Evolutionary conservation across 2,113 vertebrate genomes (phyloP).

Genomic region (Cinclus mexicanus): DNA sequence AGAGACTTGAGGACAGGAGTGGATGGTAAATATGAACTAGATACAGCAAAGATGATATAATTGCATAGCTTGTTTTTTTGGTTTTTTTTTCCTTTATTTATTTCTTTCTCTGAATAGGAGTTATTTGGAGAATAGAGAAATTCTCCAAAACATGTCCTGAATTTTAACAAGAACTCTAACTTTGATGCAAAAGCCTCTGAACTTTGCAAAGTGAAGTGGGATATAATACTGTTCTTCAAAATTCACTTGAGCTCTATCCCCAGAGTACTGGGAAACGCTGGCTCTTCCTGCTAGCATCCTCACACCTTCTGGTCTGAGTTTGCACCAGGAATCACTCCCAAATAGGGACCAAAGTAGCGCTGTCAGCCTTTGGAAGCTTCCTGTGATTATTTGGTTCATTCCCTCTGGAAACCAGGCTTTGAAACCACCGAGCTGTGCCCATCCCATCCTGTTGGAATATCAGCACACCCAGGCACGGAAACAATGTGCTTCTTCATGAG

Average conservation of each 20-base stretch:
- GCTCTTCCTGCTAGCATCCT: background rate
- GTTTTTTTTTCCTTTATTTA: accelerated
- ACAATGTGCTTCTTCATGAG: constrained; percentile 48
- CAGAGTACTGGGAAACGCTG: background rate
- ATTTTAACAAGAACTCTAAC: background rate
- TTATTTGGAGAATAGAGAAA: background rate
- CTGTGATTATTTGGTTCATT: background rate
- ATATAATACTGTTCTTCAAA: background rate
- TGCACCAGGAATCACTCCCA: background rate
- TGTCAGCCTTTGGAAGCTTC: background rate
- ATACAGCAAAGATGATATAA: background rate
- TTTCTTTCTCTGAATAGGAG: background rate
- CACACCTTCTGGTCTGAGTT: background rate
- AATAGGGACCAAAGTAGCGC: background rate
- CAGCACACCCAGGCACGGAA: constrained; percentile 15
- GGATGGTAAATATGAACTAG: background rate
- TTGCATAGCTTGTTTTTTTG: background rate
- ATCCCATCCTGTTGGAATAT: background rate
- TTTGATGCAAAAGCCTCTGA: background rate
- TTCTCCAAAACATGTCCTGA: background rate
- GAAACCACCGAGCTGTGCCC: background rate
- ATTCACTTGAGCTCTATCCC: background rate
- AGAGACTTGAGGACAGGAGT: background rate
- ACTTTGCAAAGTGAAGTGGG: background rate
- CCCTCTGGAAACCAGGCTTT: background rate